Evolutionary conservation across 2,888 invertebrate species (phyloP), one percentile per base, ranked within the genome.

Genomic region (Acutogordius australiensis): DNA sequence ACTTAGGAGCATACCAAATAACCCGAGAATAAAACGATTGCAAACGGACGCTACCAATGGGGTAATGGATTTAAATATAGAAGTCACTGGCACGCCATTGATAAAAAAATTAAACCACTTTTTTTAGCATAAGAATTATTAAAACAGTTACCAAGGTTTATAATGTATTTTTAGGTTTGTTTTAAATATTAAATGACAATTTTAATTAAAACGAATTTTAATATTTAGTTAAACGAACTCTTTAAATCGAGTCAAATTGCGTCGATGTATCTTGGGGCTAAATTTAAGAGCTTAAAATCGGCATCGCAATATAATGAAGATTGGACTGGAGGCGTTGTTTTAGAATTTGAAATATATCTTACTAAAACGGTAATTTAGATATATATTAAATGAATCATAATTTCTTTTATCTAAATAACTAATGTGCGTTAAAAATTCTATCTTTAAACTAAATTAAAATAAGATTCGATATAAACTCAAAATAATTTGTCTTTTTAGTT

Each of bases 121-220:
- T n/a, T n/a, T n/a, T n/a, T n/a, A n/a, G n/a, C n/a, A n/a, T n/a
- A n/a, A n/a, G n/a, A n/a, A n/a, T n/a, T n/a, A n/a, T n/a, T n/a
- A n/a, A n/a, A n/a, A n/a, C n/a, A n/a, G n/a, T n/a, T n/a, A n/a
- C n/a, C n/a, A n/a, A n/a, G n/a, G n/a, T n/a, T n/a, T 13, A 37
- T 37, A 37, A 37, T n/a, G n/a, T 13, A 13, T 37, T 37, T 37
- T 13, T 37, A 8, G n/a, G n/a, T 13, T 37, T n/a, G 4, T 21
- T 4, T 23, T n/a, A 51, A 51, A 51, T n/a, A n/a, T 4, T 51
- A 13, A 51, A 51, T n/a, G 23, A 23, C 23, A 51, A 51, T 23
- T 51, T 13, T 37, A n/a, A n/a, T 51, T 51, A n/a, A n/a, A n/a
- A n/a, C n/a, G n/a, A n/a, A n/a, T 51, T 51, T 51, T 51, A 51